Conservation (phyloP, 2,797 vertebrate species). For the Galagoides demidoff region DNA sequence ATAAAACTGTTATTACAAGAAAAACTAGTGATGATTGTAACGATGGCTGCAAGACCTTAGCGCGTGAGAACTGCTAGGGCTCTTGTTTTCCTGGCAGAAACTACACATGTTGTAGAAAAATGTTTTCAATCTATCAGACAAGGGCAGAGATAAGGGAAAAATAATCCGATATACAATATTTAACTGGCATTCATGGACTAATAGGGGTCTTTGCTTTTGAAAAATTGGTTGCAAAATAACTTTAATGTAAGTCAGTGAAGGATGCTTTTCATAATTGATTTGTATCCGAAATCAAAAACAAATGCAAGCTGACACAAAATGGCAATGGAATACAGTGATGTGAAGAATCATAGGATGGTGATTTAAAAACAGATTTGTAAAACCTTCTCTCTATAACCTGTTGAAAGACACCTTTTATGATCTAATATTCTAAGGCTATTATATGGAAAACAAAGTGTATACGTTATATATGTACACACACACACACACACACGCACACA, state of each 20-base stretch:
- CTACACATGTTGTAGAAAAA: neutral
- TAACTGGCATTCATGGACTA: neutral
- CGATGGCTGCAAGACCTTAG: neutral
- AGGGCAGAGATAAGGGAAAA: neutral
- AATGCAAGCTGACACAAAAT: neutral
- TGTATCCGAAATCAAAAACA: neutral
- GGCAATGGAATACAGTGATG: neutral
- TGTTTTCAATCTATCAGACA: neutral
- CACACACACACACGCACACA: too few species aligned
- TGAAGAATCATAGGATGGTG: neutral
- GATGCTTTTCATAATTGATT: neutral
- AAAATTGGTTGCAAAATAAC: neutral
- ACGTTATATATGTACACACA: neutral
- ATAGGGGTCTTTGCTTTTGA: neutral
- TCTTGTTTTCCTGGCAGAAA: neutral
- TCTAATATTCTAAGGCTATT: neutral
- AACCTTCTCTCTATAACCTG: neutral
- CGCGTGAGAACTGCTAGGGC: neutral
- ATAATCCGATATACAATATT: neutral
- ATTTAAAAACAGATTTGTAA: neutral
- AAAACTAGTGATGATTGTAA: neutral
- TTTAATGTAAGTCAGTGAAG: neutral
- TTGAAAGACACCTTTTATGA: neutral
- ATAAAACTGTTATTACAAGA: neutral
- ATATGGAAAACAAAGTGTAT: neutral